Conservation (phyloP, 2,797 vertebrate species). For the Poecile montanus region DNA sequence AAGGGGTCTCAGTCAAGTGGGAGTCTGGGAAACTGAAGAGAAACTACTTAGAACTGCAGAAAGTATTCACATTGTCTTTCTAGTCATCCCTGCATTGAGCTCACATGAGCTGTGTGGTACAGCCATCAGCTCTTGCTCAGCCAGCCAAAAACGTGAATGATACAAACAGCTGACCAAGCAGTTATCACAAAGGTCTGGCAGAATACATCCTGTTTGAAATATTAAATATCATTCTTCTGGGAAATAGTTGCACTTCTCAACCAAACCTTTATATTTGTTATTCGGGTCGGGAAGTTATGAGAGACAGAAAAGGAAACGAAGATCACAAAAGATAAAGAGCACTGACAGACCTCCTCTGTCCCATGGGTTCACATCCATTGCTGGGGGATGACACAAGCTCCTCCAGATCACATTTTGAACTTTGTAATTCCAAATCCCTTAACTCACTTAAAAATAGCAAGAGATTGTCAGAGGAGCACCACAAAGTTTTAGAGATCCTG, state of each 20-base stretch:
- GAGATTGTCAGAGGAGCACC: not conserved
- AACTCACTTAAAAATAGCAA: not conserved
- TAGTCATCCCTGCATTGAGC: not conserved
- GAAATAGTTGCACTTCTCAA: not conserved
- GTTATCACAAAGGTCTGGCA: not conserved
- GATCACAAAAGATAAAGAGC: not conserved
- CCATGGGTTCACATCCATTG: not conserved
- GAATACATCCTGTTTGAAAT: constrained; percentile 29
- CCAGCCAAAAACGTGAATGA: not conserved
- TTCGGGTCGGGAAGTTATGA: not conserved
- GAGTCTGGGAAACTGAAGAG: not conserved
- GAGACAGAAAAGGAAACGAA: constrained; percentile 1
- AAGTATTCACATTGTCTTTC: not conserved
- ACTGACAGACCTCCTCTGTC: not conserved
- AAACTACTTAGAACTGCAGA: not conserved
- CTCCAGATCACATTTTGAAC: not conserved
- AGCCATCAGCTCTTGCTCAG: not conserved
- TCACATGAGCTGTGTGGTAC: not conserved
- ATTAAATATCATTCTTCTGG: constrained; percentile 11
- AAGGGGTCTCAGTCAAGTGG: not conserved
- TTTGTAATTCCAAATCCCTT: not conserved
- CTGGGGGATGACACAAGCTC: not conserved
- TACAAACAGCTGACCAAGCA: not conserved
- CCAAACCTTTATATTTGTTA: not conserved
- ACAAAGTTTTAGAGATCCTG: not conserved